Conservation (phyloP, 2,888 invertebrate genomes). For the Synanthedon vespiformis region DNA sequence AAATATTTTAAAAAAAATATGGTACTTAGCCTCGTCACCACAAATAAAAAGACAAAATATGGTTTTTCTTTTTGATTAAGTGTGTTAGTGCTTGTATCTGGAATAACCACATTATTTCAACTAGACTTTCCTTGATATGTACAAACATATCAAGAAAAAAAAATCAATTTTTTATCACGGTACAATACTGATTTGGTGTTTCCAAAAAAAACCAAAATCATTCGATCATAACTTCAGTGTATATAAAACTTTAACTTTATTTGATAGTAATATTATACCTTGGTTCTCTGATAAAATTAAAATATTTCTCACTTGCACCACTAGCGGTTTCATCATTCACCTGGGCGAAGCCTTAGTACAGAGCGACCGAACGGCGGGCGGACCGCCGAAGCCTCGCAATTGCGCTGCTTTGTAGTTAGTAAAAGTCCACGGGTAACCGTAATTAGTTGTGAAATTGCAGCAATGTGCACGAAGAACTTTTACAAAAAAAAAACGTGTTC, state of each 20-base stretch:
- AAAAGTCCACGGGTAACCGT: background rate
- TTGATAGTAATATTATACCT: background rate
- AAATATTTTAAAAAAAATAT: too few species aligned
- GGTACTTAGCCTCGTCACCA: too few species aligned
- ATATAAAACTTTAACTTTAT: background rate
- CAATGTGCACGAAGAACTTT: background rate
- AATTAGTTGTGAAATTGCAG: background rate
- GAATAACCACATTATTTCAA: background rate
- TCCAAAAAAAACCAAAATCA: too few species aligned
- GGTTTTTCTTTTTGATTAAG: background rate
- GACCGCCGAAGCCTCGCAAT: constrained; percentile 25
- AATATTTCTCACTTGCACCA: too few species aligned
- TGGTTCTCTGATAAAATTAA: background rate
- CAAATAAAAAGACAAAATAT: too few species aligned
- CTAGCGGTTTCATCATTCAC: constrained; percentile 15
- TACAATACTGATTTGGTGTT: too few species aligned
- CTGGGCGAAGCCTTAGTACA: constrained; percentile 29
- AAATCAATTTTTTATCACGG: too few species aligned
- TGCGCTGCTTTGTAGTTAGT: constrained; percentile 11
- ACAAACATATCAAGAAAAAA: too few species aligned
- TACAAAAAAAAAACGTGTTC: too few species aligned
- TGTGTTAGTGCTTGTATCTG: background rate
- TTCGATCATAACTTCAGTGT: background rate
- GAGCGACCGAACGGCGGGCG: constrained; percentile 14
- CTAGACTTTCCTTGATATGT: too few species aligned